These are phyloP conservation scores for Dicerorhinus sumatrensis DNA, from an alignment of 2,113 vertebrate species.

Conservation along the genomic window DNA sequence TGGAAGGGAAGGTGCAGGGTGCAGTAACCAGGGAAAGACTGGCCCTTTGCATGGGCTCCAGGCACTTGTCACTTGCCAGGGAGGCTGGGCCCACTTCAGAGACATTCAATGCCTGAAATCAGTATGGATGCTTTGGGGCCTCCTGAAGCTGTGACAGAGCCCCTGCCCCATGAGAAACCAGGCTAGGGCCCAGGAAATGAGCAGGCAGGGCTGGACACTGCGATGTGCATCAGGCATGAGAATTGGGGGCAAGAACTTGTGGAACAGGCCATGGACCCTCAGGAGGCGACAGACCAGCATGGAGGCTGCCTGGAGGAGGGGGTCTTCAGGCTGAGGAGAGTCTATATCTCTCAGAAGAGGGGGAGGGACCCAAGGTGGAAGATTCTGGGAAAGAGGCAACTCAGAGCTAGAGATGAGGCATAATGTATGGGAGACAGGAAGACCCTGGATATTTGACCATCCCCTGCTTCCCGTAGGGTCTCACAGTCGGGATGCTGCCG, in stretches of 20 bases:
- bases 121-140: not conserved
- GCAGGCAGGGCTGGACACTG: not conserved
- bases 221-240: not conserved
- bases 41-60: not conserved
- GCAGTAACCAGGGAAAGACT: not conserved
- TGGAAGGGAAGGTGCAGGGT: not conserved
- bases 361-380: not conserved
- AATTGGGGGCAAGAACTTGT: not conserved
- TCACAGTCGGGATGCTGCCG: conserved; percentile 73
- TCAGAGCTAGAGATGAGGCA: not conserved
- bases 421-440: not conserved
- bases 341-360: not conserved
- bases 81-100: not conserved
- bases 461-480: conserved; percentile 74
- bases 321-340: not conserved
- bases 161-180: not conserved
- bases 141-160: not conserved
- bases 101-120: not conserved
- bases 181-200: not conserved
- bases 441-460: rapidly evolving
- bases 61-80: not conserved
- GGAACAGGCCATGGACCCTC: not conserved
- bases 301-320: not conserved
- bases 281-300: not conserved
- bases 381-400: not conserved